phyloP scores from a whole-genome alignment of 2,888 invertebrate species.

The Machimus atricapillus region DNA sequence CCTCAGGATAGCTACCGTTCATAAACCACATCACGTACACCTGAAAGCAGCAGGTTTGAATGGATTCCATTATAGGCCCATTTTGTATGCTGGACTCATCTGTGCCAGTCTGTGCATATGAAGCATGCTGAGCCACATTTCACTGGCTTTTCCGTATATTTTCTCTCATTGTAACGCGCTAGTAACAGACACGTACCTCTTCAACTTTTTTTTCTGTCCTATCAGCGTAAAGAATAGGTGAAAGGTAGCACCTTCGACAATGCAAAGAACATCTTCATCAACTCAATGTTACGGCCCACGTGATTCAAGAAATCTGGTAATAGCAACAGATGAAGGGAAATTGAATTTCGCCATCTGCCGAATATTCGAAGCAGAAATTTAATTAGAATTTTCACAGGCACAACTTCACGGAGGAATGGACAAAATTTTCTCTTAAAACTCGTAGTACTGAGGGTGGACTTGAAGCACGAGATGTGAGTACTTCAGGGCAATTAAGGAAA shows the following conservation, averaged over 20 bases:
- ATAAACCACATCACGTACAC: slow-evolving; percentile 15
- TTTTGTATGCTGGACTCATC: slow-evolving; percentile 15
- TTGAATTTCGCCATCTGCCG: neutral
- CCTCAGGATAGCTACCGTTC: neutral
- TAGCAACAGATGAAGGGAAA: neutral
- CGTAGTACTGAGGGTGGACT: neutral
- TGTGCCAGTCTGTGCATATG: neutral
- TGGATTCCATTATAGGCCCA: slow-evolving; percentile 12
- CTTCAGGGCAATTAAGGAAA: neutral
- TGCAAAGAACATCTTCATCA: neutral
- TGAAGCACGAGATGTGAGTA: neutral
- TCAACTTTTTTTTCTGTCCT: neutral
- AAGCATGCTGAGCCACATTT: neutral
- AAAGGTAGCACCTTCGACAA: neutral
- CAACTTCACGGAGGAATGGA: neutral
- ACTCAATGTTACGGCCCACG: neutral
- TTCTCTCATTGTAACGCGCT: neutral
- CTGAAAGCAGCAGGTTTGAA: neutral
- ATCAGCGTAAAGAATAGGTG: neutral
- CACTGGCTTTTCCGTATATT: neutral
- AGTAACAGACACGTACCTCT: neutral
- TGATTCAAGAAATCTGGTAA: neutral
- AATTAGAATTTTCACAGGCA: neutral
- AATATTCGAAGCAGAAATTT: neutral
- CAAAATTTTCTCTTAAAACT: neutral